A percentile compares a stretch with the other conserved stretches of the same genome.
Conservation (phyloP, 2,888 invertebrate species). For the Acanthosepion pharaonis region DNA sequence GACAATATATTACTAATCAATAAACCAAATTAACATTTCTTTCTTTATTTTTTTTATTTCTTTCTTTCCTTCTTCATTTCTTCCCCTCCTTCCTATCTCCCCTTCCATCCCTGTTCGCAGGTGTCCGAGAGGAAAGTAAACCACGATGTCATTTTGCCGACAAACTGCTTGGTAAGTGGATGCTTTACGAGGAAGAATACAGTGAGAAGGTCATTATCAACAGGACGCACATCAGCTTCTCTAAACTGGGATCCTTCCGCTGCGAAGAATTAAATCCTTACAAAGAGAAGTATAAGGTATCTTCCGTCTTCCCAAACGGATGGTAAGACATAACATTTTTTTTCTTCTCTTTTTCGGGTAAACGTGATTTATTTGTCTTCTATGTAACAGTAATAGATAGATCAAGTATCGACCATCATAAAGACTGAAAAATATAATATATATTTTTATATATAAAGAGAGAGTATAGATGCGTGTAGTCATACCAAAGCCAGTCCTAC, state of each 20-base stretch:
- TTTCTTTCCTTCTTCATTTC: neutral
- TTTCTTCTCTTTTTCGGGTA: neutral
- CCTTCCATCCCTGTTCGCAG: neutral
- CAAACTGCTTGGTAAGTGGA: slow-evolving; percentile 65
- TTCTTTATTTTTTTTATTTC: neutral
- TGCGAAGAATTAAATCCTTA: slow-evolving; percentile 65
- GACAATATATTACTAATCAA: too few species aligned
- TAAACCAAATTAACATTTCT: neutral
- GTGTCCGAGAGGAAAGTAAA: slow-evolving; percentile 24
- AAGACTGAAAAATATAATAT: too few species aligned
- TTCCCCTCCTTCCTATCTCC: too few species aligned
- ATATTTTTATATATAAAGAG: too few species aligned
- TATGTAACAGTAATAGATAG: too few species aligned
- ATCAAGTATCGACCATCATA: too few species aligned
- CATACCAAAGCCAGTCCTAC: too few species aligned
- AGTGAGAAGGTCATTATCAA: slow-evolving; percentile 65
- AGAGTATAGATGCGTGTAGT: too few species aligned
- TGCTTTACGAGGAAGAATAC: slow-evolving; percentile 62
- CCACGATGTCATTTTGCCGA: slow-evolving; percentile 63
- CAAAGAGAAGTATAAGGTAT: slow-evolving; percentile 65
- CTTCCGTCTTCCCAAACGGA: slow-evolving; percentile 68
- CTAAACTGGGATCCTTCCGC: slow-evolving; percentile 64
- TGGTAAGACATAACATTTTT: slow-evolving; percentile 61
- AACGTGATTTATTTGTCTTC: too few species aligned
- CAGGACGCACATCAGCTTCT: slow-evolving; percentile 60